phyloP scores from a whole-genome alignment of 64 coral and sea anemone species.

The Acropora tenuis region DNA sequence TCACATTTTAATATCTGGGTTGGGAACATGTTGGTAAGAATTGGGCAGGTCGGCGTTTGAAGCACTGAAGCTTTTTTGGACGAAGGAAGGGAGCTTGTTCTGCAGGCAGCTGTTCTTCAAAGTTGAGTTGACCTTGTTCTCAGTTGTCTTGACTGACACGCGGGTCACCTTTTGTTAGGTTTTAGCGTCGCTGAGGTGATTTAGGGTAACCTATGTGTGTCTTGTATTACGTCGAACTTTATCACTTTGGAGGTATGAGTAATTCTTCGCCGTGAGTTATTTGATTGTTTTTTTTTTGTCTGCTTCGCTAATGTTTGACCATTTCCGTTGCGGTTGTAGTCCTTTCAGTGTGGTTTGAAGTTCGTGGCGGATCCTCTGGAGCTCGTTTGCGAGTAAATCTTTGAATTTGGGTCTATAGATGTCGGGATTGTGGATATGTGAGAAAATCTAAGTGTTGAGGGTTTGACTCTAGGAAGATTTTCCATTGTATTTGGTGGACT shows the following conservation, averaged over 20 bases:
- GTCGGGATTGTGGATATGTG: too few species aligned
- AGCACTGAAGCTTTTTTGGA: constrained; percentile 39
- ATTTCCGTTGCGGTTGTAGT: constrained; percentile 5
- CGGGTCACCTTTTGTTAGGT: constrained; percentile 20
- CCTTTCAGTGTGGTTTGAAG: not conserved
- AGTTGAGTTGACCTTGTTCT: constrained; percentile 47
- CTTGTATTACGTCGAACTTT: constrained; percentile 66
- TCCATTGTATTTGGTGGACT: too few species aligned
- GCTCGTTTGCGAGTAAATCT: not conserved
- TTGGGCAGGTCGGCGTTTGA: constrained; percentile 42
- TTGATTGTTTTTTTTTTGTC: constrained; percentile 22
- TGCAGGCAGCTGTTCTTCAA: constrained; percentile 37
- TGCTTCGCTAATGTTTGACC: not conserved
- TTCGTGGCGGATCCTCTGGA: constrained; percentile 15
- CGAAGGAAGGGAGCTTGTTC: constrained; percentile 12
- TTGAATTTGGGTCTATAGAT: not conserved
- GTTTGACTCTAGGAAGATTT: too few species aligned
- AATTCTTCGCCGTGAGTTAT: constrained; percentile 21
- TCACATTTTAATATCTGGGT: constrained; percentile 45
- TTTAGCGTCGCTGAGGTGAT: constrained; percentile 19
- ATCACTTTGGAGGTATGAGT: constrained; percentile 53
- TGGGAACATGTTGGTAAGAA: constrained; percentile 60
- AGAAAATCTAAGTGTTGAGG: too few species aligned
- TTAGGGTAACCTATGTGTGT: constrained; percentile 1
- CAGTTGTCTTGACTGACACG: constrained; percentile 14